These are phyloP conservation scores for Azemiops feae DNA, from an alignment of 2,113 vertebrate genomes.

Conservation along the genomic window DNA sequence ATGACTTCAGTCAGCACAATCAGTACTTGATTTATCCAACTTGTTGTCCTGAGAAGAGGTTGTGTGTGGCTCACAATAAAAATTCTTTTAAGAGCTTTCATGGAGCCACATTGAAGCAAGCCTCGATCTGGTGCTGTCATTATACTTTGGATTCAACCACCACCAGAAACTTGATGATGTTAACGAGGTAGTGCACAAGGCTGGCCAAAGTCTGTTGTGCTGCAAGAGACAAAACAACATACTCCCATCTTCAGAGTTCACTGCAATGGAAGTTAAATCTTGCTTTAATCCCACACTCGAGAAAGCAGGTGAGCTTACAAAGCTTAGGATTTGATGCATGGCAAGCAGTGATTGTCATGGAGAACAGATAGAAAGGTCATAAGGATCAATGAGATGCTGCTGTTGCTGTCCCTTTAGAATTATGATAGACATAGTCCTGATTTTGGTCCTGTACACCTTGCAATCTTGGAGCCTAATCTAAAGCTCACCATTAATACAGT, in stretches of 20 bases:
- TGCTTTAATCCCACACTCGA: neutral
- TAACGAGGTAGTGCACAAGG: neutral
- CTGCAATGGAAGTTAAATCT: neutral
- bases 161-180: neutral
- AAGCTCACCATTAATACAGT: neutral
- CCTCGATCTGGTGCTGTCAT: neutral
- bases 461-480: neutral
- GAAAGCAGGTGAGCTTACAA: neutral
- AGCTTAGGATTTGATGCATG: neutral
- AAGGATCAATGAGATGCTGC: neutral
- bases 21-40: slow-evolving; percentile 37
- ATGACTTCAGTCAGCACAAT: slow-evolving; percentile 35
- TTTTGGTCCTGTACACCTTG: neutral
- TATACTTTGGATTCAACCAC: neutral
- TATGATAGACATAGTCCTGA: neutral
- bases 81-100: neutral
- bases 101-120: neutral
- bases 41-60: neutral
- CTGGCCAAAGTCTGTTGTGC: neutral
- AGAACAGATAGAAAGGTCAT: neutral
- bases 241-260: neutral
- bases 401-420: neutral
- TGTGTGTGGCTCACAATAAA: neutral
- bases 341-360: neutral
- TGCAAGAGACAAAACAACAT: neutral